Conservation (phyloP, 2,888 invertebrate species). For the Parnassius orleans region DNA sequence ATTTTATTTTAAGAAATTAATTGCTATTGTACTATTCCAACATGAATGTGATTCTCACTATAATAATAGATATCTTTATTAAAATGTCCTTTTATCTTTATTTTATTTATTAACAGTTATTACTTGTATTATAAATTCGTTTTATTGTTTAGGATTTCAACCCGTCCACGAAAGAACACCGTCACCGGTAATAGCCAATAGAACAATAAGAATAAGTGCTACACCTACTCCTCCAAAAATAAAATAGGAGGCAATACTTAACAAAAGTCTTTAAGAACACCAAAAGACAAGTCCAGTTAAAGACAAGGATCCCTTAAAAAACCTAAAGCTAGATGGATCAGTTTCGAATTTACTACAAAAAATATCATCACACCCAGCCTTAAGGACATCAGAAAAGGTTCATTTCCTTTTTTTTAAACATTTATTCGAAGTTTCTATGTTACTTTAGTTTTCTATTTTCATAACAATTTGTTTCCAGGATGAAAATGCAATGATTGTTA, state of each 20-base stretch:
- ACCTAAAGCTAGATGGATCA: constrained; percentile 33
- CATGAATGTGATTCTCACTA: too few species aligned
- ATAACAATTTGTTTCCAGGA: constrained; percentile 37
- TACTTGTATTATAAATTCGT: not conserved
- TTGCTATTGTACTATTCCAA: too few species aligned
- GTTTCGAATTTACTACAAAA: constrained; percentile 30
- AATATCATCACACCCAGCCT: constrained; percentile 35
- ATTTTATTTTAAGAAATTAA: too few species aligned
- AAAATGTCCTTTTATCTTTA: too few species aligned
- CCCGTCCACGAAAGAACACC: constrained; percentile 25
- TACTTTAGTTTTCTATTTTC: not conserved
- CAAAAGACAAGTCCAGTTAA: constrained; percentile 34
- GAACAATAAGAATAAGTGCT: constrained; percentile 34
- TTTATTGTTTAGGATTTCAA: constrained; percentile 15
- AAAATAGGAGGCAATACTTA: constrained; percentile 16
- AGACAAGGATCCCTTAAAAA: constrained; percentile 37
- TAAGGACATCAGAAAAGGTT: constrained; percentile 45
- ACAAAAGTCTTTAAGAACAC: constrained; percentile 29
- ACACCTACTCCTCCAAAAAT: constrained; percentile 34
- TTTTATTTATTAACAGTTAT: too few species aligned
- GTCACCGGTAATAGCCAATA: constrained; percentile 26
- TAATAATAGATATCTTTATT: too few species aligned
- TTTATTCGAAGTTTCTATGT: not conserved
- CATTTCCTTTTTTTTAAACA: not conserved
- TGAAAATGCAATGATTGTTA: constrained; percentile 31